Evolutionary conservation across 1,140 invertebrate genomes (phyloP).

Genomic region (Solen grandis): DNA sequence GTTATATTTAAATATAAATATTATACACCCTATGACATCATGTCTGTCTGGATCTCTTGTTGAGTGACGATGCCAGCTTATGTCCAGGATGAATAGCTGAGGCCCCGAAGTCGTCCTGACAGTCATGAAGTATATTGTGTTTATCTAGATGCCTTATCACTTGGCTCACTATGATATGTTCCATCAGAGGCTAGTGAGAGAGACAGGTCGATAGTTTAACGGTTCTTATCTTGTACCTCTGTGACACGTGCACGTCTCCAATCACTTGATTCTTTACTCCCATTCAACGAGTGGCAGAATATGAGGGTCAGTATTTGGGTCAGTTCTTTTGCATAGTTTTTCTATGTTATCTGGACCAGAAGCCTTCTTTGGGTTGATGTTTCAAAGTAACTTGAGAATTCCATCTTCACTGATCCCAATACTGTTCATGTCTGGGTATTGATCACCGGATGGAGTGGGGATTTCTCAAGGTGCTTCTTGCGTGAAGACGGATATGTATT

Average conservation of each 20-base stretch:
- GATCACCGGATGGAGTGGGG: neutral
- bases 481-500: constrained; percentile 3
- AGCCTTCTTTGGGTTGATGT: constrained; percentile 8
- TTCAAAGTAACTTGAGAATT: neutral
- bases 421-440: neutral
- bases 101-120: neutral
- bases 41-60: no score
- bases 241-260: no score
- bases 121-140: neutral
- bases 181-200: no score
- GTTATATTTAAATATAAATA: no score
- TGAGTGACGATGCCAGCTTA: no score
- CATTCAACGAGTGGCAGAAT: neutral
- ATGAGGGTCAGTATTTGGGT: neutral
- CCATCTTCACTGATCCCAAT: neutral
- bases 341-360: no score
- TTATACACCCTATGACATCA: no score
- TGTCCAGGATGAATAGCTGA: no score
- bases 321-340: neutral
- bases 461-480: neutral
- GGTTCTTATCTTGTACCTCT: no score
- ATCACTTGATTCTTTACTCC: no score
- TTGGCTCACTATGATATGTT: constrained; percentile 11
- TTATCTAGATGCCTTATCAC: constrained; percentile 8
- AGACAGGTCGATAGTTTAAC: no score